Conservation (phyloP, 1,140 invertebrate species). For the Drosophila persimilis region DNA sequence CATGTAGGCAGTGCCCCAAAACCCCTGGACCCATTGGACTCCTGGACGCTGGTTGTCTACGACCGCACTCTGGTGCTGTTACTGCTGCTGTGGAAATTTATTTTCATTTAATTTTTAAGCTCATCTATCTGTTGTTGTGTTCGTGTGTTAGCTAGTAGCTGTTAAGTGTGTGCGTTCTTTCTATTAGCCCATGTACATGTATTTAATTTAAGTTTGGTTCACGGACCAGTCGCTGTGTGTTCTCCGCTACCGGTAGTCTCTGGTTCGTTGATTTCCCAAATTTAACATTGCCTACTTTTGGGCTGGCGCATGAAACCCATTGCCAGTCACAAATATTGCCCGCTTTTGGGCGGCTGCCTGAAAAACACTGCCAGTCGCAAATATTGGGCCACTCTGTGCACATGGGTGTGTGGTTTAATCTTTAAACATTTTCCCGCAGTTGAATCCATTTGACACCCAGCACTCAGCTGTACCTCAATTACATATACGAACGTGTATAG, state of each 20-base stretch:
- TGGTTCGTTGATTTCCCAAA: conserved; percentile 5
- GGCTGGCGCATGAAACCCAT: conserved; percentile 40
- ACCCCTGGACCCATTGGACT: conserved; percentile 12
- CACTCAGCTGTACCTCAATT: conserved; percentile 31
- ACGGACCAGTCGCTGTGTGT: conserved; percentile 35
- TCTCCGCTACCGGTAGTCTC: conserved; percentile 16
- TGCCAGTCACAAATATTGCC: conserved; percentile 42
- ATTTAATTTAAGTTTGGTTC: conserved; percentile 67
- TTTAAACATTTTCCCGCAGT: conserved; percentile 11
- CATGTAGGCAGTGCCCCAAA: conserved; percentile 56
- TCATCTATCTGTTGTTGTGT: conserved; percentile 2
- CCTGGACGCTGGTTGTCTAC: not conserved
- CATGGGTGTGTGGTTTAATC: not conserved
- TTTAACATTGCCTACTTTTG: conserved; percentile 60
- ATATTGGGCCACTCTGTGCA: conserved; percentile 26
- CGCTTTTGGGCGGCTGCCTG: conserved; percentile 40
- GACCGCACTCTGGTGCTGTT: conserved; percentile 4
- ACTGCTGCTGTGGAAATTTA: conserved; percentile 35
- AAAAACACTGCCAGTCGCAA: conserved; percentile 43
- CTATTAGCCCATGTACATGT: conserved; percentile 51
- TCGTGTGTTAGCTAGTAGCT: not conserved
- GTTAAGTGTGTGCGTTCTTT: conserved; percentile 12
- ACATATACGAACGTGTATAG: not conserved
- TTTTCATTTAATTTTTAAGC: conserved; percentile 67
- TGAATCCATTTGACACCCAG: not conserved